phyloP scores from a whole-genome alignment of 2,113 vertebrate species.

The Hemiscyllium ocellatum region DNA sequence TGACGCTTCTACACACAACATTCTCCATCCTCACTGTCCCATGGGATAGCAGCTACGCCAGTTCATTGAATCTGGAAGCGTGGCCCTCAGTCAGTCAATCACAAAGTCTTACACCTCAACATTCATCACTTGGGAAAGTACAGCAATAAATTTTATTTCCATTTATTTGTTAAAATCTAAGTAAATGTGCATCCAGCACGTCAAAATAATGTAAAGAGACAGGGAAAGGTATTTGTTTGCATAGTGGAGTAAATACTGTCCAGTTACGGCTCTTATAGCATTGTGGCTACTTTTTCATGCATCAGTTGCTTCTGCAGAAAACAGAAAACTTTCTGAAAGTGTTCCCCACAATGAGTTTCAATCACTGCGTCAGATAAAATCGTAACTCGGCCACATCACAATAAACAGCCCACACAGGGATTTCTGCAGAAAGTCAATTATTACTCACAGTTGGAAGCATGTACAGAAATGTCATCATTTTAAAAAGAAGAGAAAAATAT shows the following conservation, averaged over 20 bases:
- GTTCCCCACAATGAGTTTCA: slow-evolving; percentile 36
- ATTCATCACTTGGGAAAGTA: not conserved
- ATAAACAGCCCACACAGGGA: slow-evolving; percentile 36
- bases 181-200: not conserved
- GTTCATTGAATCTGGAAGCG: not conserved
- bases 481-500: not conserved
- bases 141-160: too few relatives aligned
- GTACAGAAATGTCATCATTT: slow-evolving; percentile 35
- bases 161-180: too few relatives aligned
- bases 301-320: slow-evolving; percentile 29
- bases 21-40: not conserved
- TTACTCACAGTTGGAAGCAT: slow-evolving; percentile 13
- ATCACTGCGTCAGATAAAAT: slow-evolving; percentile 20
- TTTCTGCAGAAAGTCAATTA: slow-evolving; percentile 34
- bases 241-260: not conserved
- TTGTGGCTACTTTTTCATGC: not conserved
- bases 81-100: not conserved
- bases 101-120: not conserved
- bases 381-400: slow-evolving; percentile 32
- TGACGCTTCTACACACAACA: not conserved
- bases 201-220: not conserved
- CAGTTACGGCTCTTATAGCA: not conserved
- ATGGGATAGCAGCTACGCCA: not conserved
- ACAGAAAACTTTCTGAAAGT: slow-evolving; percentile 18
- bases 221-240: not conserved